Conservation (phyloP, 2,113 vertebrate species). For the Helogale parvula region DNA sequence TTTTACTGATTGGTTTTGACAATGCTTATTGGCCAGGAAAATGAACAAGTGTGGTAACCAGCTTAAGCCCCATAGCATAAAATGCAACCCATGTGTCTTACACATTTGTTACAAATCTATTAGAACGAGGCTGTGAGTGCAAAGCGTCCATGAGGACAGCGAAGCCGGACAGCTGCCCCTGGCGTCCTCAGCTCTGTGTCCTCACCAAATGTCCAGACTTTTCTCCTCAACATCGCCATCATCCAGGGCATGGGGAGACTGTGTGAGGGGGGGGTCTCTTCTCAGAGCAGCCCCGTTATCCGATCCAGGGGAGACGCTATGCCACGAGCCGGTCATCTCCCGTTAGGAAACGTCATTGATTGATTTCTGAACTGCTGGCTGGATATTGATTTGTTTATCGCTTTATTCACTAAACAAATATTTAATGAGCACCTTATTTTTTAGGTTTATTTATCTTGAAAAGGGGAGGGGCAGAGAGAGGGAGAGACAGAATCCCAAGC, state of each 20-base stretch:
- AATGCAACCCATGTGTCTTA: not conserved
- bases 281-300: not conserved
- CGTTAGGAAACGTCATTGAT: rapidly evolving
- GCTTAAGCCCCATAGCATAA: not conserved
- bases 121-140: rapidly evolving
- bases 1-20: not conserved
- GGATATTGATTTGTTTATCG: rapidly evolving
- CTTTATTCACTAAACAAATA: too few species aligned
- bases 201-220: not conserved
- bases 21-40: not conserved
- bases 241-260: too few species aligned
- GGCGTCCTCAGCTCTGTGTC: not conserved
- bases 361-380: not conserved
- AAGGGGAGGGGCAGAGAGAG: too few species aligned
- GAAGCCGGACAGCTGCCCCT: not conserved
- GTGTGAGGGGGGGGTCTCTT: not conserved
- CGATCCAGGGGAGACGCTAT: not conserved
- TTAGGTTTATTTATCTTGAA: too few species aligned
- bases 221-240: rapidly evolving
- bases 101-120: not conserved
- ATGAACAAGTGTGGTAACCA: not conserved
- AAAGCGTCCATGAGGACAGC: rapidly evolving
- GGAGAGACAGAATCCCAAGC: too few species aligned
- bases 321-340: too few species aligned
- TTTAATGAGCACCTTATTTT: too few species aligned